Evolutionary conservation across 2,113 vertebrate genomes (phyloP).

Genomic region (Tragulus kanchil): DNA sequence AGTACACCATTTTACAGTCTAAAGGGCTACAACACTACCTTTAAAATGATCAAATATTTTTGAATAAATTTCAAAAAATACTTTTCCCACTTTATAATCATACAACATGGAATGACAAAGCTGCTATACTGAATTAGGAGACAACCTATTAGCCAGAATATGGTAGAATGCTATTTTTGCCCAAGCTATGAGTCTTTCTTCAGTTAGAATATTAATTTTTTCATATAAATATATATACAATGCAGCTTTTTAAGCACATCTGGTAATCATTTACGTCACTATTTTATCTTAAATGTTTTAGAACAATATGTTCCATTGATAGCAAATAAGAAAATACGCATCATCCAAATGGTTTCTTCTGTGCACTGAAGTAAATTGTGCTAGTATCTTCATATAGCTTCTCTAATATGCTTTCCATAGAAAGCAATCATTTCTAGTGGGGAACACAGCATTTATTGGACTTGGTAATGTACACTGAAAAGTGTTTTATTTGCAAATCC

Average conservation of each 20-base stretch:
- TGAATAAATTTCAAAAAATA: neutral
- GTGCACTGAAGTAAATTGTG: conserved; percentile 30
- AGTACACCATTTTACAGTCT: neutral
- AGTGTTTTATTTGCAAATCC: conserved; percentile 25
- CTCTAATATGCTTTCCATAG: neutral
- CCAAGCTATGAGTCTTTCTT: neutral
- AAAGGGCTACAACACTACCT: neutral
- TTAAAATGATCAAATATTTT: conserved; percentile 9
- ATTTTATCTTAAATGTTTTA: conserved; percentile 29
- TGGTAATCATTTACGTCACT: neutral
- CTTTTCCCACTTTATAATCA: neutral
- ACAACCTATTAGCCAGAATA: neutral
- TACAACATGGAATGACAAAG: neutral
- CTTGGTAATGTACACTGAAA: conserved; percentile 24
- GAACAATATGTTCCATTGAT: neutral
- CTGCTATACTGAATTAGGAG: neutral
- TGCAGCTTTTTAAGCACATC: neutral
- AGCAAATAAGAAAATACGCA: conserved; percentile 26
- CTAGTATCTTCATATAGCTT: neutral
- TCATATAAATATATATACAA: neutral
- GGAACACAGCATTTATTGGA: neutral
- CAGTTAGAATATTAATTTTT: conserved; percentile 7
- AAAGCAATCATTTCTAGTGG: neutral
- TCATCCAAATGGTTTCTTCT: conserved; percentile 6
- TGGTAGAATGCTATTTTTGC: neutral